Conservation (phyloP, 2,888 invertebrate genomes). For the Drosophila conformis region DNA sequence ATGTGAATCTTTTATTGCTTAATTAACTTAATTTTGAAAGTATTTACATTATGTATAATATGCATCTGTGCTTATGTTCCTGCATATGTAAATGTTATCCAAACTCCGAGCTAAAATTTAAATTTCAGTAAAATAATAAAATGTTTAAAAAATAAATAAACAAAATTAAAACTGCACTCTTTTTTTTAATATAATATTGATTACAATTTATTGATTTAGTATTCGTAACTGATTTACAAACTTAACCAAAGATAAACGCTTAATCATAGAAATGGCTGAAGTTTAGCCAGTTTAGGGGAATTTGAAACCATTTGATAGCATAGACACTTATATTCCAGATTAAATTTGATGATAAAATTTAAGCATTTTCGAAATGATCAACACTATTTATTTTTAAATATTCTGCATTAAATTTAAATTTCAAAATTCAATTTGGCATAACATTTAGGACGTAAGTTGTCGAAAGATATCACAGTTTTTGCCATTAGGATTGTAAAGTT, state of each 20-base stretch:
- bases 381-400: neutral
- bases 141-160: no score
- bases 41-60: neutral
- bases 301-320: neutral
- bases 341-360: neutral
- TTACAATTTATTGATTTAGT: neutral
- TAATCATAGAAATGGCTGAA: neutral
- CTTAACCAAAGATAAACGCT: neutral
- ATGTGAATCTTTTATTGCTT: slow-evolving; percentile 24
- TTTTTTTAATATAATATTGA: neutral
- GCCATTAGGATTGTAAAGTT: neutral
- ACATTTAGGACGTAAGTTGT: neutral
- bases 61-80: neutral
- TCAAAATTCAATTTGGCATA: neutral
- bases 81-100: neutral
- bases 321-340: neutral
- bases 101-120: neutral
- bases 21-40: slow-evolving; percentile 19
- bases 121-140: neutral
- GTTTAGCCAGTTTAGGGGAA: neutral
- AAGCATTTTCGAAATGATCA: neutral
- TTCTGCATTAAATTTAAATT: neutral
- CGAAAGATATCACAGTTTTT: neutral
- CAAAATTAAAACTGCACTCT: no score
- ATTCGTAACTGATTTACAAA: neutral